Percentiles rank a stretch among this genome's conserved stretches.
phyloP scores from a whole-genome alignment of 2,113 vertebrate species.

The Stegastes partitus region DNA sequence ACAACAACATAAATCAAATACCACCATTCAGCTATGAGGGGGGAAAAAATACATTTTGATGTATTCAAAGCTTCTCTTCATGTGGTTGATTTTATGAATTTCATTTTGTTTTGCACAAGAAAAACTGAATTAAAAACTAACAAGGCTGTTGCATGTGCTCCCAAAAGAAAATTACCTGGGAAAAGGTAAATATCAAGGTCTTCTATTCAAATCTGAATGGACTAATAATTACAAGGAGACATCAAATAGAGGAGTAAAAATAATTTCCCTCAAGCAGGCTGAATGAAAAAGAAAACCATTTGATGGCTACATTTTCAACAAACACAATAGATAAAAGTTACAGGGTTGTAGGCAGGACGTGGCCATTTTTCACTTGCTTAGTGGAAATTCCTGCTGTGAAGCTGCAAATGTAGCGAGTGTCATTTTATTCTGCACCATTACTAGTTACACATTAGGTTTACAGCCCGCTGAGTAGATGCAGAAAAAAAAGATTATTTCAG shows the following conservation, averaged over 20 bases:
- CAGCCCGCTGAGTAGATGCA: slow-evolving; percentile 2
- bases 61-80: neutral
- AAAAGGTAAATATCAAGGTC: neutral
- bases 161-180: neutral
- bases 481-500: neutral
- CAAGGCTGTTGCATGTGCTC: neutral
- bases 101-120: neutral
- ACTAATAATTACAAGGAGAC: slow-evolving; percentile 15
- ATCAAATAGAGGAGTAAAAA: neutral
- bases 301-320: neutral
- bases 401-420: neutral
- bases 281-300: neutral
- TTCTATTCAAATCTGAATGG: neutral
- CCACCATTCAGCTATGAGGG: too few species aligned
- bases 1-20: too few species aligned
- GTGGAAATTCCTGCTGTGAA: neutral
- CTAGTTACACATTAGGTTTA: neutral
- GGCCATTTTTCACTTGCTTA: neutral
- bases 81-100: neutral
- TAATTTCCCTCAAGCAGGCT: neutral
- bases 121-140: neutral
- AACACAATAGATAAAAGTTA: slow-evolving; percentile 1
- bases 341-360: neutral
- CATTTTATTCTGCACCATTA: neutral
- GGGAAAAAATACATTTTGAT: neutral